Base-by-base conservation (phyloP, 1,140 invertebrate species). In the Neotoxoptera formosana region DNA sequence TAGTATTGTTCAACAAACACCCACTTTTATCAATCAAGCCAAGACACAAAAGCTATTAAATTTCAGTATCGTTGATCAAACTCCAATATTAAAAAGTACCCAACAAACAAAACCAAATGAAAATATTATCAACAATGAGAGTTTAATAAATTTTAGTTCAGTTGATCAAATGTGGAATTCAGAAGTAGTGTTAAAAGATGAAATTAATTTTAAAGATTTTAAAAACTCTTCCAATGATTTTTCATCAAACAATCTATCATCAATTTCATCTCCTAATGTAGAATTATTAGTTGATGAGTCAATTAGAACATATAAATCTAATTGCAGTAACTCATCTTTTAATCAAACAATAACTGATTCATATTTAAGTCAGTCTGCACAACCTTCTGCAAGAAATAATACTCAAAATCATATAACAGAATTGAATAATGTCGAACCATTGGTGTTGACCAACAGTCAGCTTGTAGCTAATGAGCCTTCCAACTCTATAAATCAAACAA, bases 31-130 rank as follows among this genome's bases (percentile, higher is more conserved):
- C 8, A 36, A 25, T 53, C n/a, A 56, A 89, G 0, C 8, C 11
- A 91, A 83, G 20, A 91, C 83, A 48, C 90, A 91, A 17, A 91
- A 91, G 45, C 11, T 93, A 45, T 53, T 93, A 25, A 51, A 93
- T 93, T 93, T 93, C 45, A 93, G 91, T 84, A 93, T 93, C 41
- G 48, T 93, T 41, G 48, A 93, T 17, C 91, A 56, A 84, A 93
- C 91, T 9, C 91, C 91, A 47, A 34, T 56, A 48, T 41, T 83
- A 41, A 86, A 45, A 93, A 84, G 7, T 8, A 7, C 7, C 2
- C 47, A 84, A 84, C 8, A 51, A 17, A 84, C 34, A 7, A n/a
- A 23, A 41, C 11, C 20, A n/a, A 41, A 14, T 92, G 34, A 51
- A 53, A 92, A 53, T 30, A 30, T 53, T 7, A 51, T 41, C 1